Conservation (phyloP, 1,140 invertebrate genomes). For the Eupeodes corollae region DNA sequence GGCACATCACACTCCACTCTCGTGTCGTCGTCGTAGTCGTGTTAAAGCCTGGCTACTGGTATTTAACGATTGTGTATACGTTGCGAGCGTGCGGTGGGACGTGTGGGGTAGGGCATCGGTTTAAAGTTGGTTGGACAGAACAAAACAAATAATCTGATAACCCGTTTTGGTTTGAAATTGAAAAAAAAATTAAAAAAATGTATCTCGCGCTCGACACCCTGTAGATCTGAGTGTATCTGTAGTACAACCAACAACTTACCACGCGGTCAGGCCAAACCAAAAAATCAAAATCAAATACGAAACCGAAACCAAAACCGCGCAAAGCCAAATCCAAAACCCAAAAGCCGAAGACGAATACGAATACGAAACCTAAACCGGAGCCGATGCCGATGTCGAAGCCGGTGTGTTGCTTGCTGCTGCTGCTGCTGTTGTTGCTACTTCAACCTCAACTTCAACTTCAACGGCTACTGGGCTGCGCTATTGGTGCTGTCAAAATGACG, state of each 20-base stretch:
- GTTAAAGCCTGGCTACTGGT: too few species aligned
- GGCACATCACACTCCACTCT: too few species aligned
- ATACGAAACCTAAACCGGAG: background rate
- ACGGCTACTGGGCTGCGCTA: background rate
- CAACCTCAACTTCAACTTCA: background rate
- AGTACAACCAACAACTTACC: too few species aligned
- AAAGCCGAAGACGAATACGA: background rate
- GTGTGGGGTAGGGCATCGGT: background rate
- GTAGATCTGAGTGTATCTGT: background rate
- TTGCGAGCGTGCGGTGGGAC: too few species aligned
- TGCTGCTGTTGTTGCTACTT: background rate
- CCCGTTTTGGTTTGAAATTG: slow-evolving; percentile 31
- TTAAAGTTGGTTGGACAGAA: slow-evolving; percentile 7
- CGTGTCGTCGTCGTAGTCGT: too few species aligned
- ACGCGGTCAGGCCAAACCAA: too few species aligned
- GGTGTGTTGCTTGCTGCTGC: background rate
- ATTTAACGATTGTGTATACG: too few species aligned
- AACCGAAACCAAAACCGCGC: background rate
- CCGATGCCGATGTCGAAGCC: background rate
- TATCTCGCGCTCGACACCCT: background rate
- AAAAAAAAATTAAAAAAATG: too few species aligned
- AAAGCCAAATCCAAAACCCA: background rate
- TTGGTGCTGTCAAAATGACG: slow-evolving; percentile 3
- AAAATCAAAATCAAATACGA: background rate
- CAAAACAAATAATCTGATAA: slow-evolving; percentile 35